Percentiles rank a stretch among this genome's conserved stretches.
These are phyloP conservation scores for Capromys pilorides DNA, from an alignment of 2,797 vertebrate genomes.

Conservation along the genomic window DNA sequence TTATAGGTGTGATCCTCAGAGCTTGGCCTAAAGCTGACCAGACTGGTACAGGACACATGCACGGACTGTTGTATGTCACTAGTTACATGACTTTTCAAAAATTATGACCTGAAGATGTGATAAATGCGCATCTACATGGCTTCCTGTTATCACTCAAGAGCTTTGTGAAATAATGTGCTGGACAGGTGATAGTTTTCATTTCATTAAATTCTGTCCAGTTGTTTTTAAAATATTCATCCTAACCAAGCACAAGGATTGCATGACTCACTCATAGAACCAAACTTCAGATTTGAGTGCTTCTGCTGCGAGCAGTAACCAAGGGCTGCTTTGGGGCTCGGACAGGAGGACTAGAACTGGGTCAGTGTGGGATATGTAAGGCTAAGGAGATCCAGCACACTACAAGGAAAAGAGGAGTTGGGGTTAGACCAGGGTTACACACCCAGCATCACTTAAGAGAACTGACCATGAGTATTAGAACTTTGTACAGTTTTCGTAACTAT, in stretches of 20 bases:
- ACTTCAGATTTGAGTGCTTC: neutral
- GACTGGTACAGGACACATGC: neutral
- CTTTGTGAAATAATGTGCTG: neutral
- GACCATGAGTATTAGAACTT: neutral
- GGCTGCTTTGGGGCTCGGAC: neutral
- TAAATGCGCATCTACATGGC: neutral
- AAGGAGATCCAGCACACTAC: neutral
- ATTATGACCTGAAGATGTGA: neutral
- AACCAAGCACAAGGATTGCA: neutral
- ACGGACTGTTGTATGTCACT: neutral
- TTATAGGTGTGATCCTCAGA: neutral
- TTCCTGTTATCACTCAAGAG: neutral
- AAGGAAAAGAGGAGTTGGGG: neutral
- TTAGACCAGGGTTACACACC: neutral
- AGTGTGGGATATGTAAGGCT: neutral
- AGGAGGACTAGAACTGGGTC: neutral
- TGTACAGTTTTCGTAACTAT: neutral
- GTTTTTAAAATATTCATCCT: constrained; percentile 35
- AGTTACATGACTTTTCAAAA: constrained; percentile 21
- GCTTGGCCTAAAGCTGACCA: neutral
- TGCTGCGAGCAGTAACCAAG: neutral
- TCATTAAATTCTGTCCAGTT: neutral
- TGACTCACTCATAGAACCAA: constrained; percentile 1
- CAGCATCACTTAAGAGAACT: neutral
- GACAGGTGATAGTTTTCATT: neutral